A percentile compares a stretch with the other conserved stretches of the same genome.
These are phyloP conservation scores for Acanthaster planci DNA, from an alignment of 35 echinoderm and acorn worm genomes.

Conservation along the genomic window DNA sequence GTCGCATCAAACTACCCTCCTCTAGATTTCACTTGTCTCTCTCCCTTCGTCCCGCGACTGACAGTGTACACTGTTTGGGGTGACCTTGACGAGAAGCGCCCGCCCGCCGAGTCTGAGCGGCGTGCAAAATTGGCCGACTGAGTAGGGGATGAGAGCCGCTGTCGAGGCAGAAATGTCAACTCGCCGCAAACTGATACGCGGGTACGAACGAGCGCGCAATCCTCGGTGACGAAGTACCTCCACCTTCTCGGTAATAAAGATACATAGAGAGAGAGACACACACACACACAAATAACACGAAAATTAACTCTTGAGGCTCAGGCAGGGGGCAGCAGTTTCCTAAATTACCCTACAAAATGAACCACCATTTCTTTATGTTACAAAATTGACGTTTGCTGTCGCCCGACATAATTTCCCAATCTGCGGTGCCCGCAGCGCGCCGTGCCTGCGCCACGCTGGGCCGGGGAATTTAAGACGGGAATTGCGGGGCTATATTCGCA, in stretches of 20 bases:
- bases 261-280: no score
- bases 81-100: not conserved
- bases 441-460: not conserved
- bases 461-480: slow-evolving; percentile 18
- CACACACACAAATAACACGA: not conserved
- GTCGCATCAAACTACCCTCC: not conserved
- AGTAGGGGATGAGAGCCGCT: not conserved
- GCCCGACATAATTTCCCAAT: slow-evolving; percentile 25
- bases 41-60: not conserved
- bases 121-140: not conserved
- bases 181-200: not conserved
- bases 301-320: not conserved
- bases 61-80: not conserved
- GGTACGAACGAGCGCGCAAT: not conserved
- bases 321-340: not conserved
- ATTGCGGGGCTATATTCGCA: not conserved
- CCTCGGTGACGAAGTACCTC: not conserved
- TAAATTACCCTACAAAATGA: slow-evolving; percentile 24
- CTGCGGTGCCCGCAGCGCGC: not conserved
- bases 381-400: slow-evolving; percentile 22
- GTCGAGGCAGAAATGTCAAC: not conserved
- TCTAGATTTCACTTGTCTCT: not conserved
- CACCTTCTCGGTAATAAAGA: no score
- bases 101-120: not conserved
- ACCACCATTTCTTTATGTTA: not conserved